Base-by-base conservation (phyloP, 2,797 vertebrate genomes). In the Cyprinodon diabolis region DNA sequence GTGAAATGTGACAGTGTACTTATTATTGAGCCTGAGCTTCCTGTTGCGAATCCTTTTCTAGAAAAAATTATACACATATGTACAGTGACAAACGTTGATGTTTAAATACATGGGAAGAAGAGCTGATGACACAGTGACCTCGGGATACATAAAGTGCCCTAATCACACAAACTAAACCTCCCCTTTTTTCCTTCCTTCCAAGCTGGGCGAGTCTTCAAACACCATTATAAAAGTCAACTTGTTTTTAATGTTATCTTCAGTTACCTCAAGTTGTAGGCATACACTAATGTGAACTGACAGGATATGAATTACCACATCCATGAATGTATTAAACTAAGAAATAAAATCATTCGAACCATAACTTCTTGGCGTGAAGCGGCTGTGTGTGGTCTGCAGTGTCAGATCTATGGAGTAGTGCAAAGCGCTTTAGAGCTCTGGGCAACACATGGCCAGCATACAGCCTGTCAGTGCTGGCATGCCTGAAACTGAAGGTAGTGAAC, bases 41-140 rank as follows among this genome's bases (percentile, higher is more conserved):
- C 71, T 92, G 88, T 89, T 95, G 82, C 6, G 89, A 83, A 94
- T 94, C 88, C 91, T 94, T 86, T 92, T 93, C 95, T 97, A 78
- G 85, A 88, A 88, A 80, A 83, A 84, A 69, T 75, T 68, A 51
- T 47, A 77, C 74, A 83, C 73, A 87, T 47, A 85, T 74, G 62
- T 21, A 81, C n/a, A 66, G 43, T 68, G 69, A 78, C 49, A 45
- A 65, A 66, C 45, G 19, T 35, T 25, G 45, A 62, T 52, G 52
- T 57, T 54, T 51, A 57, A 58, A 49, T 71, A 13, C 47, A 15
- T 63, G 7, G 12, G 35, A 45, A 66, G 21, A 21, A 65, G 10
- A 14, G 21, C 23, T 51, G 30, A 19, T 15, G 5, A 4, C 9
- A 47, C 12, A 35, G 4, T 54, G 35, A 54, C 23, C 25, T 52